These are phyloP conservation scores for Seriola rivoliana DNA, from an alignment of 2,113 vertebrate species.

Conservation along the genomic window DNA sequence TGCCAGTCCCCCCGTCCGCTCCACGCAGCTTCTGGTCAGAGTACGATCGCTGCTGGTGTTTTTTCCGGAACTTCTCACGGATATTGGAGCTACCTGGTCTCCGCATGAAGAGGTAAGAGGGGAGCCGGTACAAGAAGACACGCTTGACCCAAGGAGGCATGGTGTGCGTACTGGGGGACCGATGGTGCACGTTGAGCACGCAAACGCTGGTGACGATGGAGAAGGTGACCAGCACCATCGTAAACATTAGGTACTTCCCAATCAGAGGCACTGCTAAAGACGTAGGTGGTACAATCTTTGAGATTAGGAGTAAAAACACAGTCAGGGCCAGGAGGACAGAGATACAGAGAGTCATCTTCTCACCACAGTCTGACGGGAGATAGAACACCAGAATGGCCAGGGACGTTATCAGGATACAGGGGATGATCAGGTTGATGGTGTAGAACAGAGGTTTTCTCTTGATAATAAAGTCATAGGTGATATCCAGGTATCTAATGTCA, in stretches of 20 bases:
- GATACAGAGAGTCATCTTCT: conserved; percentile 88
- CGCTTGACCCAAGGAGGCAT: conserved; percentile 87
- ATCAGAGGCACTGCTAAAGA: conserved; percentile 88
- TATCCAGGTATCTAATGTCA: conserved; percentile 85
- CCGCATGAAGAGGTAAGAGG: conserved; percentile 85
- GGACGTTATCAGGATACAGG: conserved; percentile 87
- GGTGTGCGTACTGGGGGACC: conserved; percentile 87
- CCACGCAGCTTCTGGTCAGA: conserved; percentile 70
- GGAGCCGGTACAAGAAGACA: conserved; percentile 82
- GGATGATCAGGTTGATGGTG: conserved; percentile 88
- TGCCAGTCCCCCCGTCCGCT: conserved; percentile 52
- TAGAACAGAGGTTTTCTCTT: conserved; percentile 88
- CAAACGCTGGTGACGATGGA: conserved; percentile 89
- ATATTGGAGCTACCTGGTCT: conserved; percentile 83
- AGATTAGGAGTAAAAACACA: conserved; percentile 88
- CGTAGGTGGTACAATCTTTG: conserved; percentile 88
- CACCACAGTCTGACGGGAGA: conserved; percentile 87
- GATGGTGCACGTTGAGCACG: conserved; percentile 87
- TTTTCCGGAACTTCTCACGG: conserved; percentile 79
- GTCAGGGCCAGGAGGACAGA: conserved; percentile 87
- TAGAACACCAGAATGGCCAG: conserved; percentile 89
- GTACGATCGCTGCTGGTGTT: conserved; percentile 76
- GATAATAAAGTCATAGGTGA: conserved; percentile 89
- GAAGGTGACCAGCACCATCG: conserved; percentile 89
- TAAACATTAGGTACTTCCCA: conserved; percentile 88